phyloP scores from a whole-genome alignment of 2,888 invertebrate genomes.

The Mythimna albipuncta region DNA sequence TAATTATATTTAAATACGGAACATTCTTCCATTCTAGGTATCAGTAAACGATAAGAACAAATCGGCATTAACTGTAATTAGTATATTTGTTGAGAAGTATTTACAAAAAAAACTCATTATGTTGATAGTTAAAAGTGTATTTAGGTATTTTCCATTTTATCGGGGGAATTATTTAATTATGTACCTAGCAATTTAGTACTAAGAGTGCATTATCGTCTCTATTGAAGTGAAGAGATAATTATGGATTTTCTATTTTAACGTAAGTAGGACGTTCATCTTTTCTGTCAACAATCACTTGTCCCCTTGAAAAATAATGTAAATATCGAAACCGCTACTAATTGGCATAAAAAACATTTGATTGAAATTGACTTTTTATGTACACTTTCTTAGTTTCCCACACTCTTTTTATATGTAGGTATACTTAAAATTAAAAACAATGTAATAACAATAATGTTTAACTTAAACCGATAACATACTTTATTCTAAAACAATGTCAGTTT shows the following conservation, averaged over 20 bases:
- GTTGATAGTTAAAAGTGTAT: neutral
- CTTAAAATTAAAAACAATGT: too few species aligned
- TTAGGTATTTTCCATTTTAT: neutral
- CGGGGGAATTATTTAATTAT: neutral
- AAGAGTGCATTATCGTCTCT: neutral
- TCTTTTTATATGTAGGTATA: too few species aligned
- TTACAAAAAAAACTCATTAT: slow-evolving; percentile 5
- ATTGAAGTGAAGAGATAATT: neutral
- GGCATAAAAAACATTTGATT: too few species aligned
- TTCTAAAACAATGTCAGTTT: neutral
- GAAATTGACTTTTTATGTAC: too few species aligned
- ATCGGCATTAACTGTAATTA: slow-evolving; percentile 12
- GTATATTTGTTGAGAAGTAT: slow-evolving; percentile 3
- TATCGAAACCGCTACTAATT: too few species aligned
- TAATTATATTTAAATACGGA: neutral
- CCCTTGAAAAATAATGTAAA: too few species aligned
- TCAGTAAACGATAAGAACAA: slow-evolving; percentile 17
- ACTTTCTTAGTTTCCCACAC: too few species aligned
- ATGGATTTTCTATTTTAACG: too few species aligned
- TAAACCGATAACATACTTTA: neutral
- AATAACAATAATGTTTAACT: neutral
- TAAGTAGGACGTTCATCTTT: too few species aligned
- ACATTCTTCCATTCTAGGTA: neutral
- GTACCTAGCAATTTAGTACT: neutral
- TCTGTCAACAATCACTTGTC: too few species aligned